phyloP scores from a whole-genome alignment of 2,797 vertebrate genomes.

The Fratercula arctica region DNA sequence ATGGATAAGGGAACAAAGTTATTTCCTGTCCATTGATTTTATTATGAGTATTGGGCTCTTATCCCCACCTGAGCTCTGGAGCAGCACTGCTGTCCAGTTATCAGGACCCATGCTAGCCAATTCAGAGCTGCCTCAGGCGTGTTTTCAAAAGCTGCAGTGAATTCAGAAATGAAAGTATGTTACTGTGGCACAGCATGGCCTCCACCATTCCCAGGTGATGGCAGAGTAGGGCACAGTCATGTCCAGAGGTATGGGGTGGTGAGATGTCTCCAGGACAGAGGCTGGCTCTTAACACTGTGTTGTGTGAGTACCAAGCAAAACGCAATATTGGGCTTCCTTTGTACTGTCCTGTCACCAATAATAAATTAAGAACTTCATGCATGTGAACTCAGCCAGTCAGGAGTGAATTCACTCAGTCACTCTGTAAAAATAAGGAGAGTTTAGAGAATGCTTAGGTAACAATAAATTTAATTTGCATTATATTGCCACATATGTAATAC shows the following conservation, averaged over 20 bases:
- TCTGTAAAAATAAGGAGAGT: background rate
- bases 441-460: background rate
- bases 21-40: background rate
- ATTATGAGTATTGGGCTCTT: background rate
- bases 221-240: background rate
- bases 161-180: background rate
- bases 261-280: background rate
- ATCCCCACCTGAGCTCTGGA: background rate
- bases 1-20: background rate
- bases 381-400: background rate
- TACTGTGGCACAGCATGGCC: background rate
- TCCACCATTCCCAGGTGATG: background rate
- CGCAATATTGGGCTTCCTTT: background rate
- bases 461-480: background rate
- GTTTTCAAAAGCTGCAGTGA: background rate
- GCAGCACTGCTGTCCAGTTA: background rate
- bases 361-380: background rate
- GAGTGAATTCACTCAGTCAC: background rate
- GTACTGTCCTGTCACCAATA: background rate
- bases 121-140: background rate
- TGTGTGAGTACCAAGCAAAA: background rate
- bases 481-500: background rate
- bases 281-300: background rate
- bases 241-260: background rate
- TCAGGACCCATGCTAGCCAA: background rate